phyloP scores from a whole-genome alignment of 2,797 vertebrate species.

The Sebastiscus albofasciatus region DNA sequence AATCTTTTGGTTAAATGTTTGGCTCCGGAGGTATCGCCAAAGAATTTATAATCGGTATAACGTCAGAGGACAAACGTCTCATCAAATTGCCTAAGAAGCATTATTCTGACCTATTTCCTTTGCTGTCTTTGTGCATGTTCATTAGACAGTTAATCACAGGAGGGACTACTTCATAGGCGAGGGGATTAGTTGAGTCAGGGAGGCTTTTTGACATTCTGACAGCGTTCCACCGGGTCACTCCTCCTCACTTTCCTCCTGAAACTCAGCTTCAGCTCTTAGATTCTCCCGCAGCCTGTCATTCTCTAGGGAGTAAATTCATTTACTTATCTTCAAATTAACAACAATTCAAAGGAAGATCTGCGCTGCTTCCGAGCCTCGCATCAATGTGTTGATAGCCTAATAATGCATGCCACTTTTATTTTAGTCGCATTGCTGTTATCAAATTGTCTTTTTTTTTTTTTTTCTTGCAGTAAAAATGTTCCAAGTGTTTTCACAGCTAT shows the following conservation, averaged over 20 bases:
- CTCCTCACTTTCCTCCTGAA: slow-evolving; percentile 51
- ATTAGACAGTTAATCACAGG: slow-evolving; percentile 75
- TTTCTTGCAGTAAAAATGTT: slow-evolving; percentile 26
- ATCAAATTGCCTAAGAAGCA: slow-evolving; percentile 71
- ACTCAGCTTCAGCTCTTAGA: slow-evolving; percentile 16
- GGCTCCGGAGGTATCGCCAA: slow-evolving; percentile 44
- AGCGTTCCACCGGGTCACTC: slow-evolving; percentile 63
- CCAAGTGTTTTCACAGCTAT: slow-evolving; percentile 65
- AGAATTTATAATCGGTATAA: slow-evolving; percentile 55
- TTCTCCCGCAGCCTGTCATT: slow-evolving; percentile 29
- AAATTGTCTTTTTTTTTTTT: slow-evolving; percentile 26
- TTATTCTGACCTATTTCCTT: slow-evolving; percentile 72
- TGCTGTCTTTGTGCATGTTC: slow-evolving; percentile 68
- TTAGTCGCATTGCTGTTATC: slow-evolving; percentile 16
- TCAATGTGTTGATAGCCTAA: slow-evolving; percentile 15
- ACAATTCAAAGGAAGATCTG: slow-evolving; percentile 27
- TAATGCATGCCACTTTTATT: slow-evolving; percentile 15
- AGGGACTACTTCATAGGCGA: slow-evolving; percentile 57
- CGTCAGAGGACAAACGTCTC: slow-evolving; percentile 66
- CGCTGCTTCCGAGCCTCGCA: slow-evolving; percentile 1
- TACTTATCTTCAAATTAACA: slow-evolving; percentile 62
- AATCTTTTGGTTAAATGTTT: slow-evolving; percentile 66
- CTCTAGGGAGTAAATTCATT: slow-evolving; percentile 48
- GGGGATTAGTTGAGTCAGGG: slow-evolving; percentile 72
- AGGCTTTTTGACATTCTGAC: slow-evolving; percentile 77